These are phyloP conservation scores for Nephrocerus scutellatus DNA, from an alignment of 2,888 invertebrate species.

Conservation along the genomic window DNA sequence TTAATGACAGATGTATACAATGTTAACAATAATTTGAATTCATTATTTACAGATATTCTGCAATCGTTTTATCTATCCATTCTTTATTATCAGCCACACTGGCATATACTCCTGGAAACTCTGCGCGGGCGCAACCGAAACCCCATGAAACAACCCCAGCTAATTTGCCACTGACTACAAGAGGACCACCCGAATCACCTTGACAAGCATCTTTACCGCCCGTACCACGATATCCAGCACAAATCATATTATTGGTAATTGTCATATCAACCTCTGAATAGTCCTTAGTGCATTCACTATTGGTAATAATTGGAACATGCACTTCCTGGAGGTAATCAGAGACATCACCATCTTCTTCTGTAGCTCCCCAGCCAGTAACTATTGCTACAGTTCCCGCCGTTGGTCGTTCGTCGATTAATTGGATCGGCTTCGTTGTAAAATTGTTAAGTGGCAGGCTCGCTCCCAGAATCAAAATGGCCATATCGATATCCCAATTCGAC, in stretches of 20 bases:
- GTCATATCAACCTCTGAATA: slow-evolving; percentile 25
- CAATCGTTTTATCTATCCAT: too few species aligned
- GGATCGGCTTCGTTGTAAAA: slow-evolving; percentile 32
- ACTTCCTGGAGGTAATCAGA: slow-evolving; percentile 30
- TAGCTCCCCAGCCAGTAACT: slow-evolving; percentile 38
- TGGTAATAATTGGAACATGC: slow-evolving; percentile 29
- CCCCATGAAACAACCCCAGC: slow-evolving; percentile 43
- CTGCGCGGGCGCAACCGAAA: slow-evolving; percentile 29
- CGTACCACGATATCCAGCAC: slow-evolving; percentile 30
- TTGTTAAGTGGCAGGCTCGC: slow-evolving; percentile 32
- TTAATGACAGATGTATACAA: too few species aligned
- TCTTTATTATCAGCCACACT: slow-evolving; percentile 26
- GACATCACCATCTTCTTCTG: slow-evolving; percentile 19
- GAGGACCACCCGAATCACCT: slow-evolving; percentile 42
- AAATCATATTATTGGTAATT: slow-evolving; percentile 35
- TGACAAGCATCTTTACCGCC: slow-evolving; percentile 40
- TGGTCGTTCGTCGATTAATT: slow-evolving; percentile 29
- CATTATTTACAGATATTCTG: too few species aligned
- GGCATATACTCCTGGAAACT: slow-evolving; percentile 35
- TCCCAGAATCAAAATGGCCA: slow-evolving; percentile 47
- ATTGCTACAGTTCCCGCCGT: slow-evolving; percentile 21
- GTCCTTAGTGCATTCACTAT: slow-evolving; percentile 25
- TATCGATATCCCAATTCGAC: slow-evolving; percentile 51
- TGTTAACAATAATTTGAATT: too few species aligned
- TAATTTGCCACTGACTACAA: slow-evolving; percentile 27